Percentiles rank a stretch among this genome's conserved stretches.
phyloP scores from a whole-genome alignment of 2,888 invertebrate genomes.

The Cerastis rubricosa region DNA sequence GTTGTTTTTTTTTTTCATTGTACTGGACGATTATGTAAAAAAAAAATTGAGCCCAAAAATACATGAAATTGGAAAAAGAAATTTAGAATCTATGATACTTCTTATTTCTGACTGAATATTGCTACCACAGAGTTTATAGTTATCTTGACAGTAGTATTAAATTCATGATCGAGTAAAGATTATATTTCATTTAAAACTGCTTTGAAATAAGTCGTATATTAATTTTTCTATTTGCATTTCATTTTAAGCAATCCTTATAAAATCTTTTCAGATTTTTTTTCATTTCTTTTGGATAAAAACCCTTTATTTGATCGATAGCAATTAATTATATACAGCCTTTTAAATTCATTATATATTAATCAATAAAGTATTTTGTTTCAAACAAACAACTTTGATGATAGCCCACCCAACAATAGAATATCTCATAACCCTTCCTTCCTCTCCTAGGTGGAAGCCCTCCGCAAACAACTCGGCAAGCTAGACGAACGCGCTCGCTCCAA shows the following conservation, averaged over 20 bases:
- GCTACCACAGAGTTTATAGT: neutral
- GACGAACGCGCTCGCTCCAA: conserved; percentile 95
- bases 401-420: neutral
- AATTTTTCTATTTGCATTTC: neutral
- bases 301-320: neutral
- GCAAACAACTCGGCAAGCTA: conserved; percentile 94
- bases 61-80: too few species aligned
- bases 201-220: neutral
- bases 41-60: too few species aligned
- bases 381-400: too few species aligned
- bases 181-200: too few species aligned
- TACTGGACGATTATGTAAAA: too few species aligned
- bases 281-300: neutral
- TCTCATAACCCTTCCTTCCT: neutral
- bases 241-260: neutral
- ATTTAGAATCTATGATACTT: neutral
- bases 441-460: conserved; percentile 92
- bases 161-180: neutral
- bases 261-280: neutral
- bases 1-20: too few species aligned
- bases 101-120: neutral
- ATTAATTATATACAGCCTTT: neutral
- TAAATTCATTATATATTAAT: too few species aligned
- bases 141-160: neutral
- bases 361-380: too few species aligned